Evolutionary conservation across 2,888 invertebrate genomes (phyloP), one percentile per base, ranked within the genome.

Genomic region (Halictus ligatus): DNA sequence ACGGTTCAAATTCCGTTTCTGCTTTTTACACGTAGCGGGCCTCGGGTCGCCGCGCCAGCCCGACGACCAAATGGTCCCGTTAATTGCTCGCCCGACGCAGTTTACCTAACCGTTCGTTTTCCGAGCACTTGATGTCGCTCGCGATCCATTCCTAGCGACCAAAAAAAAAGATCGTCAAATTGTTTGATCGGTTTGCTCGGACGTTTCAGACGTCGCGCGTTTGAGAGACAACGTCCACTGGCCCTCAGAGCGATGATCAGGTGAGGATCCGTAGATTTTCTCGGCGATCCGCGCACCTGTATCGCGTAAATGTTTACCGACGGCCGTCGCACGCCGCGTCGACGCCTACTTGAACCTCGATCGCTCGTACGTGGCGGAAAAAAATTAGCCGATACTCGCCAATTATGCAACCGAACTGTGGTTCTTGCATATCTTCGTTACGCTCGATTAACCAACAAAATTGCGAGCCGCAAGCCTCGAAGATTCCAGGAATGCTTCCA

Each of bases 241-340:
- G 10, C 2, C 18, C 35, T 2, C 46, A 18, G n/a, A 50, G 46
- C 21, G 40, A 78, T 21, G 64, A 75, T 72, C 50, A 29, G 21
- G 18, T 21, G 69, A 29, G 5, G 35, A 40, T 67, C 58, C 81
- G 73, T 76, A 71, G 80, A 82, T 83, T 12, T 72, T 72, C 25
- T 29, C 46, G 13, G 13, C 46, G 48, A 43, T 40, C 64, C 83
- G 89, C 89, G 91, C 94, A 94, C 93, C 93, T 94, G 93, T 91
- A 77, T 90, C 89, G 29, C 86, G 81, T 85, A 88, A 89, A 88
- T 84, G 83, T 83, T 84, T 81, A 91, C 89, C 93, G 93, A 88
- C 93, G 93, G 93, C 93, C 93, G 93, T 93, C 93, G 93, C 92
- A 90, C 79, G 86, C 84, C 78, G 74, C 48, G 76, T 75, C 80